Evolutionary conservation across 2,113 vertebrate genomes (phyloP).

Genomic region (Cephalopholis sonnerati): DNA sequence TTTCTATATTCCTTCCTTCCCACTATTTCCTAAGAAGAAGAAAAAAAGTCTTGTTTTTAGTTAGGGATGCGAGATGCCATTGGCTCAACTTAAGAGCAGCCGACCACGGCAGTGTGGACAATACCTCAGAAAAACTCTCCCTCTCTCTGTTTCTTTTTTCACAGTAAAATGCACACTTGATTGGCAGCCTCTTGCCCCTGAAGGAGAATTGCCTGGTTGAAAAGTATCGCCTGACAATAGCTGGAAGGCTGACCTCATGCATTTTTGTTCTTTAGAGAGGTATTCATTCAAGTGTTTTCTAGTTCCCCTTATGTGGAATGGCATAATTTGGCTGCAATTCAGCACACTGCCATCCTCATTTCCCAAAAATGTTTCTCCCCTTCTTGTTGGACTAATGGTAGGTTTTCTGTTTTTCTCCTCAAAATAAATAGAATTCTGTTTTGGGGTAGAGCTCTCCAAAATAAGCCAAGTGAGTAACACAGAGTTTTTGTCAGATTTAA

Average conservation of each 20-base stretch:
- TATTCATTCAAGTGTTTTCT: conserved; percentile 71
- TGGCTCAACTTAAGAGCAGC: conserved; percentile 78
- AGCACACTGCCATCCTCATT: conserved; percentile 43
- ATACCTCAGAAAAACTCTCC: conserved; percentile 69
- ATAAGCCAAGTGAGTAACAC: conserved; percentile 67
- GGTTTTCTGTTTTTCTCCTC: conserved; percentile 66
- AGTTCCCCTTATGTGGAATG: conserved; percentile 58
- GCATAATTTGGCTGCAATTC: conserved; percentile 69
- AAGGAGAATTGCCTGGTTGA: conserved; percentile 71
- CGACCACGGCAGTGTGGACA: conserved; percentile 71
- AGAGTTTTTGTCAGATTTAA: conserved; percentile 77
- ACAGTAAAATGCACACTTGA: conserved; percentile 79
- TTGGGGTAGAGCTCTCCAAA: conserved; percentile 68
- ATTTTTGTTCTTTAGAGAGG: conserved; percentile 70
- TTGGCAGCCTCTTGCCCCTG: conserved; percentile 77
- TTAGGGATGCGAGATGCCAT: conserved; percentile 72
- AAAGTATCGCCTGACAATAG: conserved; percentile 79
- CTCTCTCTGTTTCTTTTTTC: conserved; percentile 70
- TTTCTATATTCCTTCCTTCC: conserved; percentile 65
- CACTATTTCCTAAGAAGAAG: conserved; percentile 59
- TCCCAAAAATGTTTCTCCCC: conserved; percentile 35
- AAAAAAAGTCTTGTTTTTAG: conserved; percentile 76
- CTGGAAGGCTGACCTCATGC: conserved; percentile 75
- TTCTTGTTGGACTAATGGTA: conserved; percentile 69
- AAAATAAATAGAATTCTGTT: conserved; percentile 77